Evolutionary conservation across 2,113 vertebrate species (phyloP).

Genomic region (Guaruba guarouba): DNA sequence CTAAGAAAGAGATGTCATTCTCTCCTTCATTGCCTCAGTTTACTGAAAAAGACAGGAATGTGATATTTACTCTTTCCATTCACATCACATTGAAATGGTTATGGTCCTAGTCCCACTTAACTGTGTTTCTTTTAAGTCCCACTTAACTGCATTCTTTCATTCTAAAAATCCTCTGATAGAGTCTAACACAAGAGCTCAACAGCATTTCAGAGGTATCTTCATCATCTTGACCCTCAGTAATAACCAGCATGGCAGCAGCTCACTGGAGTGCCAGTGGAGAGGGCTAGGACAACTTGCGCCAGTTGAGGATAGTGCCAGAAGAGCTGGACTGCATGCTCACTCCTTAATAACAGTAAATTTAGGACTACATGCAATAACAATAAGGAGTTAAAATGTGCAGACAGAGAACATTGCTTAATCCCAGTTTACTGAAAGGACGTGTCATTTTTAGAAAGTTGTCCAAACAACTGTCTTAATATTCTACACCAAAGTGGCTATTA

Average conservation of each 20-base stretch:
- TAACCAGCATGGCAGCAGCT: not conserved
- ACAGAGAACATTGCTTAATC: slow-evolving; percentile 16
- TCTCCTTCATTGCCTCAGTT: not conserved
- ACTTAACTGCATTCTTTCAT: not conserved
- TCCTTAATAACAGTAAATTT: not conserved
- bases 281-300: not conserved
- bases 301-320: not conserved
- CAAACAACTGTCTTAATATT: slow-evolving; percentile 64
- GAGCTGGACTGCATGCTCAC: accelerated
- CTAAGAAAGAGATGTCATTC: not conserved
- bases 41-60: not conserved
- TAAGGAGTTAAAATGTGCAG: slow-evolving; percentile 46
- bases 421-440: slow-evolving; percentile 38
- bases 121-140: not conserved
- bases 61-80: accelerated
- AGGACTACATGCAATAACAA: not conserved
- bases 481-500: slow-evolving; percentile 64
- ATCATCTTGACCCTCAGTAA: not conserved
- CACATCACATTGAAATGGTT: not conserved
- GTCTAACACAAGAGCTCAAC: not conserved
- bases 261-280: not conserved
- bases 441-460: slow-evolving; percentile 54
- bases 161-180: not conserved
- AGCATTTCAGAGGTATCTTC: not conserved
- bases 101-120: not conserved